Conservation (phyloP, 2,797 vertebrate species). For the Adrianichthys oophorus region DNA sequence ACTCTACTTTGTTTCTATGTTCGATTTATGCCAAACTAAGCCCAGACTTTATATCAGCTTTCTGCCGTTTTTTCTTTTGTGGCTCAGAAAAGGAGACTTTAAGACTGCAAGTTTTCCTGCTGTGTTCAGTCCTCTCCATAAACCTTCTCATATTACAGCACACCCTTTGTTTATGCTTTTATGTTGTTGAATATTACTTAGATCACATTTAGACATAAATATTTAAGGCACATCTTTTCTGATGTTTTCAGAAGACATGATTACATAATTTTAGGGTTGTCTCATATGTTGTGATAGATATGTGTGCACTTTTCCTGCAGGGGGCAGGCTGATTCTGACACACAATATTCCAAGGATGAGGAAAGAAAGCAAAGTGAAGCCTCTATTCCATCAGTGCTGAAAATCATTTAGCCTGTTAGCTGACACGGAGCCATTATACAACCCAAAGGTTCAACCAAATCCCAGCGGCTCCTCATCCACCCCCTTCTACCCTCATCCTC, state of each 20-base stretch:
- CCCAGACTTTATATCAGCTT: no score
- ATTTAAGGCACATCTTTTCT: no score
- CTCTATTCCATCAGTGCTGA: slow-evolving; percentile 18
- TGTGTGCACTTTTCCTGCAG: slow-evolving; percentile 59
- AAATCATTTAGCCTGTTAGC: slow-evolving; percentile 47
- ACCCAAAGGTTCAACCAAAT: slow-evolving; percentile 8
- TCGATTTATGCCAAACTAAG: no score
- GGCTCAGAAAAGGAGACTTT: no score
- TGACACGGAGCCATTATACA: slow-evolving; percentile 10
- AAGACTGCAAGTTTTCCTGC: no score
- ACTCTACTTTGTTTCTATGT: no score
- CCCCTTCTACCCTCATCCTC: slow-evolving; percentile 14
- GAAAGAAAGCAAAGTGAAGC: neutral
- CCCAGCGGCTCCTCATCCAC: slow-evolving; percentile 32
- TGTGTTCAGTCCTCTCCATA: no score
- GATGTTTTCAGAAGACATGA: neutral
- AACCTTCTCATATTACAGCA: no score
- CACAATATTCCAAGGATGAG: slow-evolving; percentile 15
- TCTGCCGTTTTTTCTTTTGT: no score
- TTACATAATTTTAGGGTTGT: neutral
- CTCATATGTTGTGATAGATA: neutral
- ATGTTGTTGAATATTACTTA: no score
- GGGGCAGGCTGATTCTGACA: slow-evolving; percentile 63
- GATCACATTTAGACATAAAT: no score
- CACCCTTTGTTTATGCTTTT: no score